Evolutionary conservation across 35 echinoderm and acorn worm genomes (phyloP).

Genomic region (Apostichopus californicus): DNA sequence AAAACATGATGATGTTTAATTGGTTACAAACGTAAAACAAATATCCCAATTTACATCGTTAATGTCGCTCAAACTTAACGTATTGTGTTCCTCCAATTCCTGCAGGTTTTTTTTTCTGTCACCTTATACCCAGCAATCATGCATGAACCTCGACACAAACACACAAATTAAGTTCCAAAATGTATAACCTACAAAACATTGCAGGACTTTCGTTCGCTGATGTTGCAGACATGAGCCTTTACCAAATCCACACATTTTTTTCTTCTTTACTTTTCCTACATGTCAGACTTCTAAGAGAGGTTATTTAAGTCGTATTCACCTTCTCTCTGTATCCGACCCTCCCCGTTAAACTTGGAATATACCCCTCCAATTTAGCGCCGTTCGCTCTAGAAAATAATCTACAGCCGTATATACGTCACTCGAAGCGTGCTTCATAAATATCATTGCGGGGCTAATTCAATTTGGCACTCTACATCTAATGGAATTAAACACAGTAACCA

Average conservation of each 20-base stretch:
- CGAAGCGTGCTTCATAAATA: conserved; percentile 30
- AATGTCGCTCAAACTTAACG: no score
- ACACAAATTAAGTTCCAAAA: no score
- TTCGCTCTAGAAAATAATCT: not conserved
- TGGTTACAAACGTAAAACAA: no score
- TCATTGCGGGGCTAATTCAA: conserved; percentile 45
- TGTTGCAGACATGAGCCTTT: no score
- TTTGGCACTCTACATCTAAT: conserved; percentile 33
- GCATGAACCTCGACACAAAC: no score
- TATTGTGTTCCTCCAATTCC: no score
- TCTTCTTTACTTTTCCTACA: not conserved
- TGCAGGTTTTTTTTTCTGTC: no score
- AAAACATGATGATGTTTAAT: no score
- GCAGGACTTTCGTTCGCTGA: no score
- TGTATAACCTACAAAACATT: no score
- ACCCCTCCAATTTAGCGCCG: not conserved
- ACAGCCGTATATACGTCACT: conserved; percentile 5
- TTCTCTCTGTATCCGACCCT: not conserved
- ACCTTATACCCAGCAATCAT: no score
- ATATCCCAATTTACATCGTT: no score
- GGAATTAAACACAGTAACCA: conserved; percentile 47
- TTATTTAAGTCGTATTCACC: not conserved
- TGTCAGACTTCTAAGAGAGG: not conserved
- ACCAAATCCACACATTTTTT: not conserved
- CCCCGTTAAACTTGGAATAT: not conserved